A percentile compares a stretch with the other conserved stretches of the same genome.
phyloP scores from a whole-genome alignment of 2,113 vertebrate genomes.

The Poecile atricapillus region DNA sequence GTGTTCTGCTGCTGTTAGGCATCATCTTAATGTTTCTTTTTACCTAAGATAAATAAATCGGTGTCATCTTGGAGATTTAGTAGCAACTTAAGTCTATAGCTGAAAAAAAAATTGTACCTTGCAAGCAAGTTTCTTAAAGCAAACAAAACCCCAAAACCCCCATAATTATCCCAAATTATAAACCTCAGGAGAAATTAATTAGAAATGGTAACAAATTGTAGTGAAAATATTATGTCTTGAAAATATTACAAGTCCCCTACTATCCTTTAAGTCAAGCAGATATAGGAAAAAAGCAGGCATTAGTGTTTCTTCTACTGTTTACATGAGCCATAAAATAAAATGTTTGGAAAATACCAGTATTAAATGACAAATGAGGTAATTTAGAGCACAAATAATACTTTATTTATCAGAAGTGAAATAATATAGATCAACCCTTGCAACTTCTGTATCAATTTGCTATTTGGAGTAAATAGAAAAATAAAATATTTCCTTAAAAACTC shows the following conservation, averaged over 20 bases:
- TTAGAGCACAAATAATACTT: neutral
- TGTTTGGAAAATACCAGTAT: neutral
- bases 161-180: neutral
- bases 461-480: slow-evolving; percentile 7
- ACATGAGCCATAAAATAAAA: neutral
- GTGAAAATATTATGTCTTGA: neutral
- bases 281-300: neutral
- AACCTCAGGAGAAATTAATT: neutral
- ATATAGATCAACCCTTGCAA: neutral
- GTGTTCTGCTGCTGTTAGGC: neutral
- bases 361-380: slow-evolving; percentile 15
- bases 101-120: neutral
- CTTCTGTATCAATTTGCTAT: neutral
- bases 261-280: neutral
- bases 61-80: neutral
- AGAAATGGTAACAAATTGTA: neutral
- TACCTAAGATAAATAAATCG: neutral
- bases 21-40: neutral
- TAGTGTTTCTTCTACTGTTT: neutral
- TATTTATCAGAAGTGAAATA: slow-evolving; percentile 17
- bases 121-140: neutral
- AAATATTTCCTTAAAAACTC: slow-evolving; percentile 15
- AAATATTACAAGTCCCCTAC: neutral
- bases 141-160: accelerated
- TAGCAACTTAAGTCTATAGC: neutral